These are phyloP conservation scores for Phaenicophaeus curvirostris DNA, from an alignment of 2,797 vertebrate species.

Conservation along the genomic window DNA sequence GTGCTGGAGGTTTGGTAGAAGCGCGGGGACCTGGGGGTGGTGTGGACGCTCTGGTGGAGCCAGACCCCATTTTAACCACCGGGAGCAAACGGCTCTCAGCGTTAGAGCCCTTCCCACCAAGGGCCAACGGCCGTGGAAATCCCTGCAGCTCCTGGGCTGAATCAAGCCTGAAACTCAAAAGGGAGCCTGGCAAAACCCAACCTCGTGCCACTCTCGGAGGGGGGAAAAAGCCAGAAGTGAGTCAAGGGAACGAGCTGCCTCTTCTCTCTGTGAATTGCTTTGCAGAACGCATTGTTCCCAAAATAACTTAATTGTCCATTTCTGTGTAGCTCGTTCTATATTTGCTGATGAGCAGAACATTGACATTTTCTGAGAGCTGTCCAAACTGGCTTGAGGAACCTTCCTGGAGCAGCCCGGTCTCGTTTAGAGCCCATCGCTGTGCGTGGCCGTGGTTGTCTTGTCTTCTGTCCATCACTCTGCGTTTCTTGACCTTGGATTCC, in stretches of 20 bases:
- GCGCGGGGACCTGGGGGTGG: background rate
- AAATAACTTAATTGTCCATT: conserved; percentile 47
- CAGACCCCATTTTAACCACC: background rate
- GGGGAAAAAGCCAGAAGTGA: background rate
- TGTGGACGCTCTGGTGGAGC: background rate
- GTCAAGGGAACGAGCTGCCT: background rate
- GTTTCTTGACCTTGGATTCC: conserved; percentile 47
- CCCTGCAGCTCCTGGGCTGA: too few species aligned
- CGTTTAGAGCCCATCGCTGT: background rate
- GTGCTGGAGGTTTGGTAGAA: background rate
- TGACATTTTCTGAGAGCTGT: conserved; percentile 42
- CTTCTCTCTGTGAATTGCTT: conserved; percentile 34
- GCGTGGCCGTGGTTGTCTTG: background rate
- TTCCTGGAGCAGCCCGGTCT: background rate
- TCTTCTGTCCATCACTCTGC: background rate
- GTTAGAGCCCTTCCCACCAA: fast-evolving
- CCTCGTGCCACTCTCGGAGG: background rate
- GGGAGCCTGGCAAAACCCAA: background rate
- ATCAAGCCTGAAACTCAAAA: background rate
- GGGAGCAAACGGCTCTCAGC: fast-evolving
- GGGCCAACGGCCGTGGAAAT: background rate
- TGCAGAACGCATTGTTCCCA: conserved; percentile 29
- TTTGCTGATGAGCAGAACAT: conserved; percentile 53
- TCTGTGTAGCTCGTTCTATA: conserved; percentile 20
- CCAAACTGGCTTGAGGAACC: conserved; percentile 31